Percentiles rank a stretch among this genome's conserved stretches.
Evolutionary conservation across 2,888 invertebrate genomes (phyloP).

Genomic region (Nomada ferruginata): DNA sequence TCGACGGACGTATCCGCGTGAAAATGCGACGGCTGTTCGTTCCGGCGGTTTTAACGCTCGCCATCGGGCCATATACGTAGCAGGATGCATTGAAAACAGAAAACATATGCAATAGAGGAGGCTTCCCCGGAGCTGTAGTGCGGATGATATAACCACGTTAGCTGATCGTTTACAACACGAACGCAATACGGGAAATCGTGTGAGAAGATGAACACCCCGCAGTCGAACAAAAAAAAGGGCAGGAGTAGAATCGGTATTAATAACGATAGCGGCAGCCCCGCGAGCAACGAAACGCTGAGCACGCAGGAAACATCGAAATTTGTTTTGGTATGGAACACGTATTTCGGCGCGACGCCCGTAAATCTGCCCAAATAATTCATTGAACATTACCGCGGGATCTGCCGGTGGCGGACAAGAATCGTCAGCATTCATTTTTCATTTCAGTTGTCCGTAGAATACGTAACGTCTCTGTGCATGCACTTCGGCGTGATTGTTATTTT

Average conservation of each 20-base stretch:
- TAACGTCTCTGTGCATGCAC: too few species aligned
- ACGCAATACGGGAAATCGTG: neutral
- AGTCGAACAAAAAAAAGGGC: slow-evolving; percentile 81
- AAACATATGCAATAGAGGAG: slow-evolving; percentile 14
- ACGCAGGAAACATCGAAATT: slow-evolving; percentile 80
- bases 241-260: slow-evolving; percentile 77
- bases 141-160: slow-evolving; percentile 34
- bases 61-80: neutral
- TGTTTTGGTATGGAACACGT: slow-evolving; percentile 76
- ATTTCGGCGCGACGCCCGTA: neutral
- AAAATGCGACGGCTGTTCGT: neutral
- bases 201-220: slow-evolving; percentile 77
- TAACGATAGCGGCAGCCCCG: slow-evolving; percentile 70
- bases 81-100: slow-evolving; percentile 21
- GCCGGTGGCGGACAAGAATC: neutral
- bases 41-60: neutral
- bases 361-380: neutral
- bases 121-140: slow-evolving; percentile 8
- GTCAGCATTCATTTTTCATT: neutral
- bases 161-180: neutral
- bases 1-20: neutral
- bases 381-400: neutral
- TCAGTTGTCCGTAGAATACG: too few species aligned
- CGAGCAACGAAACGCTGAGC: slow-evolving; percentile 73
- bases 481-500: too few species aligned